A percentile compares a stretch with the other conserved stretches of the same genome.
These are phyloP conservation scores for Colossoma macropomum DNA, from an alignment of 2,113 vertebrate species.

Conservation along the genomic window DNA sequence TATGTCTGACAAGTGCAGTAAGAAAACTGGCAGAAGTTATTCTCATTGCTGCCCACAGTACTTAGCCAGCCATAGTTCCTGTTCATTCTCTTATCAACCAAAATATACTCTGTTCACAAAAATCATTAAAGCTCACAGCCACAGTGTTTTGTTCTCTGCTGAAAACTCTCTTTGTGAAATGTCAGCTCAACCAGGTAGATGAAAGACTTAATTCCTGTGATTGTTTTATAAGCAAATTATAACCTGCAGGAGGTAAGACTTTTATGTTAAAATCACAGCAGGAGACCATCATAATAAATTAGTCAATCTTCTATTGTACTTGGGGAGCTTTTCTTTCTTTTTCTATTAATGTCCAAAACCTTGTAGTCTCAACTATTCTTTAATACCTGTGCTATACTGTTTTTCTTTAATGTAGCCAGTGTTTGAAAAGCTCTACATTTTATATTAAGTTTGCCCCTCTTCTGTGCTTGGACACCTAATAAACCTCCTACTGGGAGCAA, in stretches of 20 bases:
- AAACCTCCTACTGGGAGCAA: neutral
- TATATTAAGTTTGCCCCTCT: no score
- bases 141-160: neutral
- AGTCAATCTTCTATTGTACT: neutral
- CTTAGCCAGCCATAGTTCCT: neutral
- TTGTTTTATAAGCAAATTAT: neutral
- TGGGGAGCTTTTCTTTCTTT: neutral
- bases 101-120: neutral
- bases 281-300: neutral
- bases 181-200: constrained; percentile 4
- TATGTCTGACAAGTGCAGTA: no score
- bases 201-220: neutral
- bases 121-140: neutral
- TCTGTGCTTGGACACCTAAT: neutral
- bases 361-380: neutral
- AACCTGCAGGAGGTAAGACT: neutral
- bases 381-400: neutral
- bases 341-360: neutral
- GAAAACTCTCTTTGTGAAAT: neutral
- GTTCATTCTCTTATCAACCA: neutral
- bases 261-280: neutral
- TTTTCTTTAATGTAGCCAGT: no score
- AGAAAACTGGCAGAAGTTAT: neutral
- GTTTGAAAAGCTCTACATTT: no score
- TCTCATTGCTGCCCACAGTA: neutral